Percentiles rank a stretch among this genome's conserved stretches.
phyloP scores from a whole-genome alignment of 2,888 invertebrate species.

The Ischnura elegans region DNA sequence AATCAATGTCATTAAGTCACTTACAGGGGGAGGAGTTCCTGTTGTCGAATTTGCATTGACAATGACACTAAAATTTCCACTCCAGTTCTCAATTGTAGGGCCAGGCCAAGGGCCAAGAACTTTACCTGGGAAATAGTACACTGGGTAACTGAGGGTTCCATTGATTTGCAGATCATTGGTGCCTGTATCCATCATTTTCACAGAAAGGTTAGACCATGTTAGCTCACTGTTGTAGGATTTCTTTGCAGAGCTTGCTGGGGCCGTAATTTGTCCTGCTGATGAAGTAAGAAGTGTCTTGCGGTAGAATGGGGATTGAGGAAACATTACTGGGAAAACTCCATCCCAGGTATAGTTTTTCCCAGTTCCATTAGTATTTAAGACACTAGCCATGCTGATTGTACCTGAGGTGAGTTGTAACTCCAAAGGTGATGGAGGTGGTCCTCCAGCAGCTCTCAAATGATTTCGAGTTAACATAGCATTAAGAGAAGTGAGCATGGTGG shows the following conservation, averaged over 20 bases:
- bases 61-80: conserved; percentile 45
- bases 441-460: neutral
- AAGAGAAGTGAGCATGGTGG: neutral
- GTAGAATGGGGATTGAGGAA: neutral
- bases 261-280: conserved; percentile 12
- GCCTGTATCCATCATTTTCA: neutral
- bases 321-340: neutral
- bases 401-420: neutral
- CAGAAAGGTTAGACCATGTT: neutral
- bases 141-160: conserved; percentile 27
- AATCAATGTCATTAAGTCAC: neutral
- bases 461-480: neutral
- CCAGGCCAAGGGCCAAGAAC: neutral
- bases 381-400: neutral
- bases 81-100: neutral
- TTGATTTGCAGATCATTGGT: conserved; percentile 28
- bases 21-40: neutral
- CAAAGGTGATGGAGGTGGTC: neutral
- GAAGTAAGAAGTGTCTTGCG: neutral
- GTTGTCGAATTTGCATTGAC: neutral
- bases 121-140: neutral
- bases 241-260: conserved; percentile 32
- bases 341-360: neutral
- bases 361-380: neutral
- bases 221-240: conserved; percentile 15